Percentiles rank a stretch among this genome's conserved stretches.
phyloP scores from a whole-genome alignment of 2,113 vertebrate species.

The Phylloscopus whistleri region DNA sequence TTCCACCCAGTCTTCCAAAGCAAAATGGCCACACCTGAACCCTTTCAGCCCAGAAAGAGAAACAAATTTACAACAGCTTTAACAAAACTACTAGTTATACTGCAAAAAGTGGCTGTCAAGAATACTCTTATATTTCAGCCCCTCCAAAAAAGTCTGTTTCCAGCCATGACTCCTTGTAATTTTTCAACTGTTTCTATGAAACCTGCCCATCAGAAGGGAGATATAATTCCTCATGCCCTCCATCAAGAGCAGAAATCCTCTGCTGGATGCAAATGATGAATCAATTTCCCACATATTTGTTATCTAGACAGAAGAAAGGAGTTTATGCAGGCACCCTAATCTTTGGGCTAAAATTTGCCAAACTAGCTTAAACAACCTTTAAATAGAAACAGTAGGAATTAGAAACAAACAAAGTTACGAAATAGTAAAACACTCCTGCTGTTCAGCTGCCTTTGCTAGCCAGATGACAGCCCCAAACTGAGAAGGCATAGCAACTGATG shows the following conservation, averaged over 20 bases:
- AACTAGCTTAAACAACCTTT: not conserved
- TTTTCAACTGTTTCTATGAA: not conserved
- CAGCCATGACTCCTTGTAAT: not conserved
- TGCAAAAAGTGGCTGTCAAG: not conserved
- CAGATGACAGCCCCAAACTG: not conserved
- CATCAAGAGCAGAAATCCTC: not conserved
- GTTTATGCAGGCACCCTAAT: not conserved
- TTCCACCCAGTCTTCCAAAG: not conserved
- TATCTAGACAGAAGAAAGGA: not conserved
- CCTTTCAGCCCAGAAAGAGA: not conserved
- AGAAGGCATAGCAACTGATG: fast-evolving
- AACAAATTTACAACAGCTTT: not conserved
- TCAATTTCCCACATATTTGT: not conserved
- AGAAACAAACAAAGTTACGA: not conserved
- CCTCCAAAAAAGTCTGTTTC: not conserved
- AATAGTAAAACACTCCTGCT: not conserved
- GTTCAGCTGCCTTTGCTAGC: not conserved
- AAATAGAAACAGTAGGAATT: not conserved
- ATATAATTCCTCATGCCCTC: not conserved
- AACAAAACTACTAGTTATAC: not conserved
- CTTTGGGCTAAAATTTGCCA: not conserved
- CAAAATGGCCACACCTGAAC: not conserved
- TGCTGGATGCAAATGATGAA: not conserved
- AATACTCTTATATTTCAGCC: not conserved
- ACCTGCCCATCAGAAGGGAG: not conserved